Conservation (phyloP, 2,797 vertebrate genomes). For the Xenentodon cancila region DNA sequence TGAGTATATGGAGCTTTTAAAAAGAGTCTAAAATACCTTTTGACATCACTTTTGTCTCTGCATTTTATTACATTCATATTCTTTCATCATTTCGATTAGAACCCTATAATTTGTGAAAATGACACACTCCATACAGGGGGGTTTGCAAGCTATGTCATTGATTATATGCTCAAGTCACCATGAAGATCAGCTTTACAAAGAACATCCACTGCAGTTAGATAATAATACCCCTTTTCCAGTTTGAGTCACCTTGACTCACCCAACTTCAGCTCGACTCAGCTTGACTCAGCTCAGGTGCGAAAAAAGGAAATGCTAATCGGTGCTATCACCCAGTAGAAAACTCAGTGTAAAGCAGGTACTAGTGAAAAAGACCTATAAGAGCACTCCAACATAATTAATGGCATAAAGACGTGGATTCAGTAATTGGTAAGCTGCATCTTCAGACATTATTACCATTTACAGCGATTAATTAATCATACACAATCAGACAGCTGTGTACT, state of each 20-base stretch:
- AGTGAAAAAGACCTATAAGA: no score
- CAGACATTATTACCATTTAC: conserved; percentile 38
- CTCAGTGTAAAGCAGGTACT: no score
- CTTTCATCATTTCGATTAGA: conserved; percentile 55
- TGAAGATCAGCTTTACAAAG: conserved; percentile 55
- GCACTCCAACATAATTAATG: conserved; percentile 54
- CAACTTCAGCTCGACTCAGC: no score
- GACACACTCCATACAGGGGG: conserved; percentile 50
- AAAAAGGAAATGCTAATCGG: no score
- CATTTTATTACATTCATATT: conserved; percentile 57
- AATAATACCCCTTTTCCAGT: background rate
- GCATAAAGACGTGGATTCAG: conserved; percentile 43
- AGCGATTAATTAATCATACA: conserved; percentile 37
- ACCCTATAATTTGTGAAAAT: conserved; percentile 64
- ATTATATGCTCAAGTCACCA: conserved; percentile 55
- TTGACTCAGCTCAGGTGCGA: no score
- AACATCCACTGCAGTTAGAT: conserved; percentile 43
- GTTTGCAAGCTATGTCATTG: conserved; percentile 19
- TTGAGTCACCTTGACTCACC: no score
- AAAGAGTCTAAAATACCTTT: conserved; percentile 9
- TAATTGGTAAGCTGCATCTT: conserved; percentile 30
- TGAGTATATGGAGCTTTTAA: conserved; percentile 35
- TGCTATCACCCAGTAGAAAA: no score
- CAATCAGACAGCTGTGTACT: conserved; percentile 21
- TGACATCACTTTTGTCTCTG: conserved; percentile 29